Evolutionary conservation across 2,113 vertebrate species (phyloP), one percentile per base, ranked within the genome.

Genomic region (Arizona elegans): DNA sequence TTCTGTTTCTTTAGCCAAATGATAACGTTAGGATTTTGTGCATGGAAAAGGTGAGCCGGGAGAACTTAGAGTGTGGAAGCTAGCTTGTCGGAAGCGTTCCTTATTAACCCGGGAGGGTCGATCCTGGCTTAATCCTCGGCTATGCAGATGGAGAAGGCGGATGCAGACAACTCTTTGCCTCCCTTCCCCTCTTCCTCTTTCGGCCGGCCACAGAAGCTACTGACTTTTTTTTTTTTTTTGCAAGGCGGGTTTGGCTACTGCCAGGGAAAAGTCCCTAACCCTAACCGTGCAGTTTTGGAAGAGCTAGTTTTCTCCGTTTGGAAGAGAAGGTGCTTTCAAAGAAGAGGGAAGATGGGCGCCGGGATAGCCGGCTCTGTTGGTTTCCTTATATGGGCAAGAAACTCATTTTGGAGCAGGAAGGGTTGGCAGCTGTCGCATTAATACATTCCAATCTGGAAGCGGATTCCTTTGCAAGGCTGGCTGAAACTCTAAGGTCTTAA

Each of bases 361-460:
- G 1, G 89, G 47, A 8, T 54, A 38, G 15, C 43, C 23, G 53
- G 7, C 33, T 43, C 54, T 21, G 21, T n/a, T 10, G 29, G 50
- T 11, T 86, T 90, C 93, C 93, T 92, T 93, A 92, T 93, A 93
- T 90, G 93, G 93, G 87, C 93, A 93, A 90, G 88, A 93, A 89
- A 86, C 91, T 86, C 65, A 19, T 91, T 89, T 59, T n/a, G n/a
- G 56, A 86, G 53, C 47, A 87, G 56, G 81, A 89, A 19, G 88
- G n/a, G 65, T 12, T 93, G 87, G 47, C 47, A 65, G 90, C 90
- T 33, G 11, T 47, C 7, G 13, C 10, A 10, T 4, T 24, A 43
- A 86, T 55, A 13, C 85, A 85, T 85, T 91, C 86, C 90, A 11
- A n/a, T 23, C 62, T 21, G 53, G 13, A 56, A 23, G 65, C 38